Base-by-base conservation (phyloP, 92 coral and sea anemone genomes). In the Actinernus sp. region DNA sequence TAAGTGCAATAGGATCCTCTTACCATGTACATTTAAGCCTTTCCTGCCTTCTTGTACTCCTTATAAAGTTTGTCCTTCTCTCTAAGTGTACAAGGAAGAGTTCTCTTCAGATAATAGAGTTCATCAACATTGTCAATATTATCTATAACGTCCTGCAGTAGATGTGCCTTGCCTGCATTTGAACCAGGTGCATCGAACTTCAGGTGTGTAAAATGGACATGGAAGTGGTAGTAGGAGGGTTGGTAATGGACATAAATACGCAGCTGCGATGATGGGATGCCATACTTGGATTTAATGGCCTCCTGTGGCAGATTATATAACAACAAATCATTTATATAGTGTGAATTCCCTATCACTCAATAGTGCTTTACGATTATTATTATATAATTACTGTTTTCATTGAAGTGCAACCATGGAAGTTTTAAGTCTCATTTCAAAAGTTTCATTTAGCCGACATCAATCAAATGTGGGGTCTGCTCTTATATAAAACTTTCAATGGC, bases 191-290 rank as follows among this genome's bases (percentile, higher is more conserved):
- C 99, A 13, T 91, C 97, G 23, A 83, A 90, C 33, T 64, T 86
- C 49, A 95, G 71, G 58, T 95, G 95, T 7, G 97, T 91, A 50
- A 95, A 95, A 66, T 95, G 99, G 3, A 91, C 97, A 49, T 95
- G 99, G 6, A 95, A 86, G 54, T 95, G 99, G 36, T 91, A 95
- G 78, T 95, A 94, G 0, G 97, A 91, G 14, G 99, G 99, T 63
- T 95, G 99, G 63, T 95, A 95, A 52, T 95, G 99, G 3, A 95
- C 75, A 46, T 91, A 95, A 47, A 95, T 81, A 31, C 97, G 86
- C 24, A 95, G 84, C 58, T 84, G 95, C 0, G 96, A 86, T 19
- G 78, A 58, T n/a, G 61, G 64, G 23, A 91, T 78, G 31, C 74
- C 61, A 32, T 95, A 95, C 84, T 79, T 75, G 33, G 76, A 37